phyloP scores from a whole-genome alignment of 2,113 vertebrate genomes.

The Colius striatus region DNA sequence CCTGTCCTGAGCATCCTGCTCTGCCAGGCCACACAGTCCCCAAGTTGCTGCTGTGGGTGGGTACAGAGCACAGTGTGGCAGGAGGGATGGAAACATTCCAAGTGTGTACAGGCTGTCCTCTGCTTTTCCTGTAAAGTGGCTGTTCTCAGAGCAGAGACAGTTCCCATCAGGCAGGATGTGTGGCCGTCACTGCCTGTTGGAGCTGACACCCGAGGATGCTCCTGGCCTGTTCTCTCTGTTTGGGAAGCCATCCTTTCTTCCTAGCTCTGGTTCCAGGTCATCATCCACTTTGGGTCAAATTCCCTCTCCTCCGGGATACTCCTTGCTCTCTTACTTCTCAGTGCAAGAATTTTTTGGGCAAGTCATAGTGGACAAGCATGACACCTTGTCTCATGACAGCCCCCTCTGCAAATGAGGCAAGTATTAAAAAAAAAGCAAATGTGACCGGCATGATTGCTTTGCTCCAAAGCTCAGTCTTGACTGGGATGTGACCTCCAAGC shows the following conservation, averaged over 20 bases:
- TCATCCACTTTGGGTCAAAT: background rate
- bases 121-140: background rate
- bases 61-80: background rate
- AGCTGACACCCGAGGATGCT: background rate
- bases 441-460: background rate
- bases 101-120: background rate
- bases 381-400: accelerated
- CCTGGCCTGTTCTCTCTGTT: background rate
- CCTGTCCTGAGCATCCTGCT: background rate
- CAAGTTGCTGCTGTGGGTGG: background rate
- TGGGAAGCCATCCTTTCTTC: background rate
- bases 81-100: background rate
- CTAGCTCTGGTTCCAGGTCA: background rate
- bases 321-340: background rate
- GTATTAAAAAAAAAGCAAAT: background rate
- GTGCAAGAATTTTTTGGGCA: background rate
- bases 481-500: accelerated
- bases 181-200: background rate
- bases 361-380: accelerated
- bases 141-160: accelerated
- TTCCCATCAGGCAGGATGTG: background rate
- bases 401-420: background rate
- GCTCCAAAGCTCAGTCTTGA: background rate
- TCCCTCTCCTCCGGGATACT: background rate
- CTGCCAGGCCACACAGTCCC: background rate